Percentiles rank a stretch among this genome's conserved stretches.
These are phyloP conservation scores for Eurois occulta DNA, from an alignment of 2,888 invertebrate species.

Conservation along the genomic window DNA sequence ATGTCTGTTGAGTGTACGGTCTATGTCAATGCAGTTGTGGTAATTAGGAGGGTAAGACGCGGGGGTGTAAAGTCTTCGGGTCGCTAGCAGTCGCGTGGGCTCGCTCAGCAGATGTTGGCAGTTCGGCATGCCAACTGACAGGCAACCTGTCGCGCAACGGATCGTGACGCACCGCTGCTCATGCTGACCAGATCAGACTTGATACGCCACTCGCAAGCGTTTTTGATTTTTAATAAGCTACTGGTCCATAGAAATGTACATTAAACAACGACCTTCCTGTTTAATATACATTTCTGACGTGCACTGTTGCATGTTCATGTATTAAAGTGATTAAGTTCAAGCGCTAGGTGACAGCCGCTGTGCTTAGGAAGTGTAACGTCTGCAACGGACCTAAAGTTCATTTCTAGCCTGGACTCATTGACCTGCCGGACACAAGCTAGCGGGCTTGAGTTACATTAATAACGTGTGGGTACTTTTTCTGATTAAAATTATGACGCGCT, in stretches of 20 bases:
- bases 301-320: constrained; percentile 34
- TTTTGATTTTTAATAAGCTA: constrained; percentile 83
- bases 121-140: constrained; percentile 81
- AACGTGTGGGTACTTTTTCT: constrained; percentile 78
- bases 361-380: constrained; percentile 64
- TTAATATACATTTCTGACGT: constrained; percentile 39
- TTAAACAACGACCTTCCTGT: constrained; percentile 44
- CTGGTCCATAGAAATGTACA: constrained; percentile 51
- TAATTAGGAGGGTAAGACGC: constrained; percentile 87
- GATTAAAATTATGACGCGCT: constrained; percentile 82
- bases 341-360: constrained; percentile 42
- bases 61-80: constrained; percentile 85
- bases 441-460: constrained; percentile 74
- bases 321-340: constrained; percentile 45
- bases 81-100: constrained; percentile 73
- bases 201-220: constrained; percentile 82
- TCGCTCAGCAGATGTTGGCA: constrained; percentile 85
- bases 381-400: constrained; percentile 72
- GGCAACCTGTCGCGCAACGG: constrained; percentile 90
- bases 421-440: constrained; percentile 73
- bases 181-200: constrained; percentile 80
- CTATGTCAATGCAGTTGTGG: constrained; percentile 73
- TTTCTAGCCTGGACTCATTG: constrained; percentile 75
- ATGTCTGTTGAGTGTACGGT: constrained; percentile 81
- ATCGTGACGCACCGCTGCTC: constrained; percentile 86